Evolutionary conservation across 2,888 invertebrate genomes (phyloP).

Genomic region (Ariolimax columbianus): DNA sequence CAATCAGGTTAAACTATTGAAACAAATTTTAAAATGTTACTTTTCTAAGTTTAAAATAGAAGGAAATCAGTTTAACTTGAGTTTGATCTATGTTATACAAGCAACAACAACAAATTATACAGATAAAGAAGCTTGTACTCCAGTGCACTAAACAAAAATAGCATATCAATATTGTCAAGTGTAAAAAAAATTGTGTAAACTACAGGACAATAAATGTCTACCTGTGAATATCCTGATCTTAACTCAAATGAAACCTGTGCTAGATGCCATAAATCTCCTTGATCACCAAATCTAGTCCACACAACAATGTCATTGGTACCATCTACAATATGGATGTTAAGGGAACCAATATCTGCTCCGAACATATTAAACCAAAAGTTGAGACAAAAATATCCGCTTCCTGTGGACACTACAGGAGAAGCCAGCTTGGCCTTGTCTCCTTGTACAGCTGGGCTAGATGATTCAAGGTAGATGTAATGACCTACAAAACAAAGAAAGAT

Average conservation of each 20-base stretch:
- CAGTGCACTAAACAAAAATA: too few species aligned
- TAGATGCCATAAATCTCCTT: conserved; percentile 64
- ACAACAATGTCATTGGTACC: conserved; percentile 57
- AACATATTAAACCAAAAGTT: conserved; percentile 76
- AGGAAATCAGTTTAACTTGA: too few species aligned
- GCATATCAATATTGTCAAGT: too few species aligned
- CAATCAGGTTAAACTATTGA: too few species aligned
- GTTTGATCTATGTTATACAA: too few species aligned
- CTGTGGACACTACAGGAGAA: conserved; percentile 57
- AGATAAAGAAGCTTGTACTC: too few species aligned
- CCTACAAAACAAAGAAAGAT: conserved; percentile 55
- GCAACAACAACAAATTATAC: too few species aligned
- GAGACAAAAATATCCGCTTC: conserved; percentile 61
- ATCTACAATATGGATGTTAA: conserved; percentile 62
- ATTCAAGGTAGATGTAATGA: conserved; percentile 72
- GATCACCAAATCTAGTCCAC: conserved; percentile 65
- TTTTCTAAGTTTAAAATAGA: too few species aligned
- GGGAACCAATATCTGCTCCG: conserved; percentile 66
- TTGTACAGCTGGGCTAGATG: conserved; percentile 56
- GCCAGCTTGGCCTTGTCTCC: conserved; percentile 69
- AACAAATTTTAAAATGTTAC: too few species aligned
- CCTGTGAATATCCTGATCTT: conserved; percentile 13
- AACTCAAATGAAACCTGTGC: conserved; percentile 52
- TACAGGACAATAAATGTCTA: too few species aligned
- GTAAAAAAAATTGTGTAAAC: too few species aligned